These are phyloP conservation scores for Forpus xanthops DNA, from an alignment of 2,797 vertebrate genomes.

Conservation along the genomic window DNA sequence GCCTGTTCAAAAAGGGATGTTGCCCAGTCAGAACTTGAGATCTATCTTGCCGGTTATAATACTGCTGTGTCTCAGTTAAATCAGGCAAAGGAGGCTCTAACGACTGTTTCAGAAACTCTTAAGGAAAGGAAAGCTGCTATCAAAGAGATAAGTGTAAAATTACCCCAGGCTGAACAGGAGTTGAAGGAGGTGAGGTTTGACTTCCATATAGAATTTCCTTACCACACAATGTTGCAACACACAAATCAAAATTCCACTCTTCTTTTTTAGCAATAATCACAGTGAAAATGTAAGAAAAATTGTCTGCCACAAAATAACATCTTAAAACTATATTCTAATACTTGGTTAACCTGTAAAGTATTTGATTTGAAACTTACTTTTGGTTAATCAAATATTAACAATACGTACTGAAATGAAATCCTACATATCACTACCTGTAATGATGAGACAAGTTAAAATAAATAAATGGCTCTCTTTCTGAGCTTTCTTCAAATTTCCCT, in stretches of 20 bases:
- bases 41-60: constrained; percentile 91
- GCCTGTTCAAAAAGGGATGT: constrained; percentile 89
- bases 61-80: constrained; percentile 85
- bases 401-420: neutral
- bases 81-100: constrained; percentile 83
- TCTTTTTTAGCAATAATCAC: fast-evolving
- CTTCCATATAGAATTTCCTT: fast-evolving
- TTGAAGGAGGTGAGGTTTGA: constrained; percentile 82
- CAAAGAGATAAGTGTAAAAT: constrained; percentile 79
- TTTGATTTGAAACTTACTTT: neutral
- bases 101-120: constrained; percentile 81
- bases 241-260: neutral
- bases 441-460: neutral
- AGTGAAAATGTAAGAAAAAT: neutral
- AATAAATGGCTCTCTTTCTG: neutral
- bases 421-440: neutral
- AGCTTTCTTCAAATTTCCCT: neutral
- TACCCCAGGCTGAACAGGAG: constrained; percentile 83
- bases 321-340: neutral
- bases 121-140: constrained; percentile 85
- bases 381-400: neutral
- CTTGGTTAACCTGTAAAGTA: neutral
- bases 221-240: neutral
- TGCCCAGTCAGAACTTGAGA: constrained; percentile 90
- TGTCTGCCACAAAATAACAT: neutral